These are phyloP conservation scores for Chymomyza caudatula DNA, from an alignment of 2,888 invertebrate genomes.

Conservation along the genomic window DNA sequence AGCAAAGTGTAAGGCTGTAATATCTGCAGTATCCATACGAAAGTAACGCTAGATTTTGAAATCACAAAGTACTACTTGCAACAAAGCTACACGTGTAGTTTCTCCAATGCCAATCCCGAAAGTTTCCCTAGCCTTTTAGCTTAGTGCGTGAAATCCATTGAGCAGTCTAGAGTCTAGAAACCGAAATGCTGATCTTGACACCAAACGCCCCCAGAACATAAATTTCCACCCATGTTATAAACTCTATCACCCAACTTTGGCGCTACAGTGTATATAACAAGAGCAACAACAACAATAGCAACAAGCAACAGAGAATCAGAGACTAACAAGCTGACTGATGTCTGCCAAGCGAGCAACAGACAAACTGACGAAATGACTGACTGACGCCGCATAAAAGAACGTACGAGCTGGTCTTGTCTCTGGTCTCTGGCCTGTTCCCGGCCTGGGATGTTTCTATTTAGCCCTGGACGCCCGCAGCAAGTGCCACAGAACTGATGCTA, in stretches of 20 bases:
- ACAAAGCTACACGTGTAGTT: too few relatives aligned
- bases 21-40: too few relatives aligned
- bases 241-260: not conserved
- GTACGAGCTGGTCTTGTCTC: not conserved
- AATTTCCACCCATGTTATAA: not conserved
- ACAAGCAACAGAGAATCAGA: conserved; percentile 12
- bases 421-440: not conserved
- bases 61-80: too few relatives aligned
- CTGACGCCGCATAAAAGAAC: conserved; percentile 2
- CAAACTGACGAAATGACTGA: conserved; percentile 17
- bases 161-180: too few relatives aligned
- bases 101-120: too few relatives aligned
- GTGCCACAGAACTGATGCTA: conserved; percentile 22
- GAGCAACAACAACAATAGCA: not conserved
- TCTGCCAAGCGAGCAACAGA: conserved; percentile 32
- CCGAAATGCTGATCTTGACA: too few relatives aligned
- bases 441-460: conserved; percentile 64
- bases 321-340: conserved; percentile 68
- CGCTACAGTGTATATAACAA: conserved; percentile 5
- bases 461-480: conserved; percentile 33
- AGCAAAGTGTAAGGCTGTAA: too few relatives aligned
- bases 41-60: too few relatives aligned
- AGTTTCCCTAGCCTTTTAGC: too few relatives aligned
- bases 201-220: conserved; percentile 10
- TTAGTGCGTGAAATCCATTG: too few relatives aligned